Percentiles rank a stretch among this genome's conserved stretches.
Conservation (phyloP, 2,888 invertebrate genomes). For the Ptychoptera contaminata region DNA sequence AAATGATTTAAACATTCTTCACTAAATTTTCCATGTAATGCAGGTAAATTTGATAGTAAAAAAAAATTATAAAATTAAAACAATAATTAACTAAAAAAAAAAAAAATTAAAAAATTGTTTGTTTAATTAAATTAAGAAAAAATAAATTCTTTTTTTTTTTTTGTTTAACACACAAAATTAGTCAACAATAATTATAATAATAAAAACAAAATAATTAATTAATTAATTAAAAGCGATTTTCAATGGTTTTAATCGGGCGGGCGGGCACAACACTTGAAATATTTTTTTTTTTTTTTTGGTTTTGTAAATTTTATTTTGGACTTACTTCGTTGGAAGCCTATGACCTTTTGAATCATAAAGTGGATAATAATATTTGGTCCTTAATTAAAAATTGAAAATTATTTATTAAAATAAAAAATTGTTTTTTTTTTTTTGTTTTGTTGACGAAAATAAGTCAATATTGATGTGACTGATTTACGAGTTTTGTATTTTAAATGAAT, state of each 20-base stretch:
- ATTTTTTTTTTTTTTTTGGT: background rate
- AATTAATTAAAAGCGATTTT: background rate
- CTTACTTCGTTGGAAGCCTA: constrained; percentile 28
- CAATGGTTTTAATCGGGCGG: background rate
- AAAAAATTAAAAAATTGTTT: background rate
- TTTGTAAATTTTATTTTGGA: constrained; percentile 10
- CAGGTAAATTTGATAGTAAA: too few relatives aligned
- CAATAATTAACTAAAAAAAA: background rate
- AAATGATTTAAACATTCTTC: background rate
- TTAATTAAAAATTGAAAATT: constrained; percentile 16
- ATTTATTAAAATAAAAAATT: constrained; percentile 5
- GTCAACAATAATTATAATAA: background rate
- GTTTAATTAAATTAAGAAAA: background rate
- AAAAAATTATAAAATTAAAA: too few relatives aligned
- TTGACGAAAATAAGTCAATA: too few relatives aligned
- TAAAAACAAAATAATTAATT: background rate
- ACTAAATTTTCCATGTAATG: too few relatives aligned
- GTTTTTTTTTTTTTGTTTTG: constrained; percentile 7
- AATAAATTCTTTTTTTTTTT: too few relatives aligned
- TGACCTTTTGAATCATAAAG: constrained; percentile 31
- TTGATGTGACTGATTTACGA: too few relatives aligned
- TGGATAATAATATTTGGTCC: constrained; percentile 29
- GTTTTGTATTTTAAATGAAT: too few relatives aligned
- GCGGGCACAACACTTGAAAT: background rate
- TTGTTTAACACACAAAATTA: background rate